Conservation (phyloP, 2,797 vertebrate species). For the Trichosurus vulpecula region DNA sequence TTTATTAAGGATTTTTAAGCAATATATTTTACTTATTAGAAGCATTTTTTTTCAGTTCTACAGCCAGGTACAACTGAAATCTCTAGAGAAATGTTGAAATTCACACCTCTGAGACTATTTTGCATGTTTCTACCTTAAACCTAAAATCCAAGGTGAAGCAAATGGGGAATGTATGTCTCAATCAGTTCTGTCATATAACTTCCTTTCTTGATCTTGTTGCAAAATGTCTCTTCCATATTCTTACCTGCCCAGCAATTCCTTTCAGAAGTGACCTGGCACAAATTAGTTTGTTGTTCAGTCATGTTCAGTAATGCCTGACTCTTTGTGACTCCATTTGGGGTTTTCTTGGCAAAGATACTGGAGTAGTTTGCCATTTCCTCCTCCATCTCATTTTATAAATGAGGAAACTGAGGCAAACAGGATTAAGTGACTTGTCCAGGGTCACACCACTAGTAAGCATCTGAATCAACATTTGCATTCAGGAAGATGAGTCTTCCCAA, state of each 20-base stretch:
- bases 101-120: no score
- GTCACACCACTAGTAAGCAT: neutral
- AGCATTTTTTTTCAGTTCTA: no score
- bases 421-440: neutral
- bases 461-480: neutral
- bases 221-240: no score
- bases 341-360: neutral
- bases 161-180: no score
- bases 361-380: neutral
- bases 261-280: neutral
- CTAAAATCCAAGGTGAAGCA: no score
- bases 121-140: no score
- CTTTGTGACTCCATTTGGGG: neutral
- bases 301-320: neutral
- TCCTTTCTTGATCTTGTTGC: no score
- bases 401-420: neutral
- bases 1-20: neutral
- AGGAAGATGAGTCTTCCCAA: neutral
- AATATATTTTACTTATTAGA: conserved; percentile 3
- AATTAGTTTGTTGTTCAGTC: neutral
- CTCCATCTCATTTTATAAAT: neutral
- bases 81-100: no score
- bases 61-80: no score
- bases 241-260: no score
- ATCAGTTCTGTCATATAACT: no score